Percentiles rank a stretch among this genome's conserved stretches.
Conservation (phyloP, 2,113 vertebrate genomes). For the Vidua chalybeata region DNA sequence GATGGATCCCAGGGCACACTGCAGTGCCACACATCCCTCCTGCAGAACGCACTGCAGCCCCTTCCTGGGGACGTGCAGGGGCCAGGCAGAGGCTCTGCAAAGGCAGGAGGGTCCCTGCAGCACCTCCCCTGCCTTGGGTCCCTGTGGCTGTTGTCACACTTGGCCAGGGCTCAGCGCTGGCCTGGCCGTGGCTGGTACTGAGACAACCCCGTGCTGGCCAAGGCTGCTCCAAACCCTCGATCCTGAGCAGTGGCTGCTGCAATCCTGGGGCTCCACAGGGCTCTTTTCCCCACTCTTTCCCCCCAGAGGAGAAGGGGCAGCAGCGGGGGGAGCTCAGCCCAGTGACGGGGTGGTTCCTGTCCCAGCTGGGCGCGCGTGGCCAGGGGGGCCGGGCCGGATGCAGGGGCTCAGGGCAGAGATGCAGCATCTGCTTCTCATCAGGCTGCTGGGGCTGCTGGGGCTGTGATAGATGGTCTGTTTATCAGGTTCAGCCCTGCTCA, state of each 20-base stretch:
- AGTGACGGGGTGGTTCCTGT: not conserved
- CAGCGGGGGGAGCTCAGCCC: not conserved
- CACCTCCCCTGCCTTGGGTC: not conserved
- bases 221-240: not conserved
- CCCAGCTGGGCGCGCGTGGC: not conserved
- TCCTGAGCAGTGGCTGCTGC: not conserved
- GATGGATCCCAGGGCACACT: not conserved
- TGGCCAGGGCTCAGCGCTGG: not conserved
- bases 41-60: fast-evolving
- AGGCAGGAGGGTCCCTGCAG: not conserved
- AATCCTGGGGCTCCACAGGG: not conserved
- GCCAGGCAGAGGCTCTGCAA: not conserved
- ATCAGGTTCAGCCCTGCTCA: conserved; percentile 61
- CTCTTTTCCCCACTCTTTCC: not conserved
- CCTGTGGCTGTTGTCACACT: not conserved
- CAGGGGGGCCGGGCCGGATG: not conserved
- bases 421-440: conserved; percentile 75
- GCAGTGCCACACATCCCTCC: fast-evolving
- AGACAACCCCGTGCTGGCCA: not conserved
- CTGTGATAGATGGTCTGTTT: conserved; percentile 69
- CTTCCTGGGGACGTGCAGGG: fast-evolving
- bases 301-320: not conserved
- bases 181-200: not conserved
- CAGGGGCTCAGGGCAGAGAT: conserved; percentile 16
- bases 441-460: conserved; percentile 12